phyloP scores from a whole-genome alignment of 1,140 invertebrate genomes.

The Dinothrombium tinctorium region DNA sequence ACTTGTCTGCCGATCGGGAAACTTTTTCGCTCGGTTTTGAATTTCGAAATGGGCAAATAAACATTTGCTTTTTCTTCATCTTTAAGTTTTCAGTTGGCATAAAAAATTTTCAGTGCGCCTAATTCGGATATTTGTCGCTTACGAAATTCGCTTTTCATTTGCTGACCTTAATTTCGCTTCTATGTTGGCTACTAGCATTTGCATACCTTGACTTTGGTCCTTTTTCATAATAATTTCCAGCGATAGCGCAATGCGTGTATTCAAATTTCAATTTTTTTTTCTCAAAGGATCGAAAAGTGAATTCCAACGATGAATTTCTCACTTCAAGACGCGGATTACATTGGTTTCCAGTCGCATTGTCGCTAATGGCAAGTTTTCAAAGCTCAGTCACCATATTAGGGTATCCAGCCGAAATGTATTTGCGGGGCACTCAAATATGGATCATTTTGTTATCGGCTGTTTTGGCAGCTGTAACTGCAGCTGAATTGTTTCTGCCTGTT shows the following conservation, averaged over 20 bases:
- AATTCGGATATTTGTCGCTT: too few species aligned
- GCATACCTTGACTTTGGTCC: background rate
- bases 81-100: too few species aligned
- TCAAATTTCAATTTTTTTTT: background rate
- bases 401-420: conserved; percentile 17
- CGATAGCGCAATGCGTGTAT: background rate
- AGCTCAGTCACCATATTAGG: conserved; percentile 26
- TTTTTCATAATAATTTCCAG: background rate
- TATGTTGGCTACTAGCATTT: background rate
- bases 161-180: background rate
- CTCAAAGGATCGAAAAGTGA: conserved; percentile 38
- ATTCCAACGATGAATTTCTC: conserved; percentile 62
- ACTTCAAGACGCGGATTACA: conserved; percentile 59
- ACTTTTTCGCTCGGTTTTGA: too few species aligned
- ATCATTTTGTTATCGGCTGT: conserved; percentile 12
- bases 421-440: conserved; percentile 16
- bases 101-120: too few species aligned
- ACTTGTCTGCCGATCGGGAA: too few species aligned
- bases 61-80: too few species aligned
- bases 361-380: conserved; percentile 38
- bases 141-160: too few species aligned
- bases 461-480: conserved; percentile 18
- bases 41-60: too few species aligned
- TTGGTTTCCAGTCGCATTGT: conserved; percentile 49
- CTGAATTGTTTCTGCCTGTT: conserved; percentile 23